A percentile compares a stretch with the other conserved stretches of the same genome.
Evolutionary conservation across 2,797 vertebrate genomes (phyloP).

Genomic region (Taeniopygia guttata): DNA sequence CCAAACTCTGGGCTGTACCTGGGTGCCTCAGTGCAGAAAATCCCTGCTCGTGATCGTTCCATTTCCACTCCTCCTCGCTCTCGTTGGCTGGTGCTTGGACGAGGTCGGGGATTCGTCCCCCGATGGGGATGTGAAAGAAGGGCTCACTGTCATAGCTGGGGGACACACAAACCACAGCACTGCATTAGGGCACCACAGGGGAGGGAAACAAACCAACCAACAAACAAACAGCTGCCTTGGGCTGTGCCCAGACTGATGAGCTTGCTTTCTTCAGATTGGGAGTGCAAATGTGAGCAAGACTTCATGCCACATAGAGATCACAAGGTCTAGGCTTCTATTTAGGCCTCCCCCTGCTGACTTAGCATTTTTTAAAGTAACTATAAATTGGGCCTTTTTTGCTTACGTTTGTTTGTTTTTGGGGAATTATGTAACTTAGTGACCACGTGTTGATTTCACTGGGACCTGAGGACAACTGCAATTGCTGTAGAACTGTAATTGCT

Average conservation of each 20-base stretch:
- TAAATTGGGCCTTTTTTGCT: background rate
- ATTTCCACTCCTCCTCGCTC: slow-evolving; percentile 79
- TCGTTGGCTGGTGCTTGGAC: slow-evolving; percentile 71
- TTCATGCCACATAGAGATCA: background rate
- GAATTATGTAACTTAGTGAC: background rate
- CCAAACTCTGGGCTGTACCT: slow-evolving; percentile 69
- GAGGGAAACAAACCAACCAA: background rate
- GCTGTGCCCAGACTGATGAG: background rate
- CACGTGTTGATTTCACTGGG: background rate
- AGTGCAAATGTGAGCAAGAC: background rate
- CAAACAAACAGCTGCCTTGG: background rate
- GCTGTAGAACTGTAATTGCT: background rate
- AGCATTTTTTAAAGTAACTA: background rate
- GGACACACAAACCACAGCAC: background rate
- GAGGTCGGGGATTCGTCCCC: slow-evolving; percentile 83
- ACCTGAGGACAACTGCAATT: background rate
- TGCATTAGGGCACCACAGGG: background rate
- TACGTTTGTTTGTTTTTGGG: background rate
- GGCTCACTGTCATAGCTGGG: slow-evolving; percentile 76
- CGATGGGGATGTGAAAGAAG: slow-evolving; percentile 81
- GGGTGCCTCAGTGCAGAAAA: slow-evolving; percentile 85
- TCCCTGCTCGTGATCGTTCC: slow-evolving; percentile 79
- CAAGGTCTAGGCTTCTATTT: background rate
- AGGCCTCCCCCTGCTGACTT: background rate
- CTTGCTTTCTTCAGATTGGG: background rate